phyloP scores from a whole-genome alignment of 2,888 invertebrate species.

The Machimus rusticus region DNA sequence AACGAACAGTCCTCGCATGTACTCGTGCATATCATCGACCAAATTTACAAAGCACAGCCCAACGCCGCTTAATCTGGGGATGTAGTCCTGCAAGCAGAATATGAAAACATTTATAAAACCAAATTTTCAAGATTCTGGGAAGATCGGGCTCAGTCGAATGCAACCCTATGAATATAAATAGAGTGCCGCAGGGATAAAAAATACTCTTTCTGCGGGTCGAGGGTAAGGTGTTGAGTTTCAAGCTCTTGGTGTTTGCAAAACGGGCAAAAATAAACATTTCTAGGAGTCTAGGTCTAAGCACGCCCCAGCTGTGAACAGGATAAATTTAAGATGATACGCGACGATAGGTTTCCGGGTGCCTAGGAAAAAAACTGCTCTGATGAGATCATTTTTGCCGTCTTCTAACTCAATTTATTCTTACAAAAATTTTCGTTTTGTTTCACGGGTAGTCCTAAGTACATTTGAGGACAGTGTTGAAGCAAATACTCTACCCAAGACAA shows the following conservation, averaged over 20 bases:
- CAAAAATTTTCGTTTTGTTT: background rate
- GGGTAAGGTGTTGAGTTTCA: background rate
- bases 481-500: background rate
- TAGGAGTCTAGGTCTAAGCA: background rate
- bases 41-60: constrained; percentile 72
- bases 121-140: background rate
- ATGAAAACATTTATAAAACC: background rate
- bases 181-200: background rate
- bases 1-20: constrained; percentile 70
- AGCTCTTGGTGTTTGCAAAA: background rate
- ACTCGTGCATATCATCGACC: constrained; percentile 73
- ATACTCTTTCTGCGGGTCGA: background rate
- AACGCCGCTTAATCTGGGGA: constrained; percentile 66
- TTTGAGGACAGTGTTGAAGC: background rate
- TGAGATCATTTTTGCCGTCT: background rate
- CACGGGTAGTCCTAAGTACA: background rate
- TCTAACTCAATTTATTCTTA: background rate
- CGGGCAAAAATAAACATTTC: background rate
- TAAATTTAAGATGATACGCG: background rate
- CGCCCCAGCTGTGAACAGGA: background rate
- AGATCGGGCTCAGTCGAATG: background rate
- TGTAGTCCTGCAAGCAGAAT: constrained; percentile 63
- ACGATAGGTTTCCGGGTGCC: background rate
- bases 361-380: background rate
- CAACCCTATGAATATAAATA: background rate